Base-by-base conservation (phyloP, 2,797 vertebrate species). In the Gallirallus australis region DNA sequence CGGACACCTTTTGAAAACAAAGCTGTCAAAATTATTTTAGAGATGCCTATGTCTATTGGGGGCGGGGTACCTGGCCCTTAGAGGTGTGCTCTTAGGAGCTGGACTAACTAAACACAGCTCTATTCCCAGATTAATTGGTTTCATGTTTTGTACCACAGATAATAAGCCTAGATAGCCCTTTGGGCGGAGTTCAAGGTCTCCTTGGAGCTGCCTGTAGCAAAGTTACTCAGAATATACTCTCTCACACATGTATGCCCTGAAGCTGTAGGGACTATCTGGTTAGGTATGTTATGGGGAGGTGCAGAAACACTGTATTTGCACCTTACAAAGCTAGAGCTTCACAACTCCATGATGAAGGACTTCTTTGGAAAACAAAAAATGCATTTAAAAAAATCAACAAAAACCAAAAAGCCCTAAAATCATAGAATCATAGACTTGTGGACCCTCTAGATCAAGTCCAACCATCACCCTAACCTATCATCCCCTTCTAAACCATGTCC, bases 201-300 rank as follows among this genome's bases (percentile, higher is more conserved):
- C 68, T 75, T 21, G 6, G 17, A 80, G 12, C 17, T 75, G 24
- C 28, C 24, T 70, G 17, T 28, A 81, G 40, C 48, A 64, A 65
- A 87, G 18, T 54, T 66, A 71, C 24, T 33, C 48, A 53, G n/a
- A 91, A 86, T 13, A 80, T 4, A 1, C 11, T 8, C 30, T 60
- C 54, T 35, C 0, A 0, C 6, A 24, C 21, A 57, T 1, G 0
- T 7, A 60, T 6, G 8, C 5, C 57, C 50, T 68, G 17, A 85
- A 57, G 31, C 9, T 54, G 7, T 53, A 76, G 2, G 27, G 20
- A 52, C 52, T 66, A 33, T 16, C 4, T 13, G 4, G 23, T 89
- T n/a, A 47, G 14, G 6, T 52, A 50, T 31, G 85, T 85, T 33
- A 45, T 0, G 0, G 15, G 89, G 89, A 86, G 9, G 37, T 18